Conservation (phyloP, 30 jellyfish, hydroid and myxozoan genomes). For the Turritopsis rubra region DNA sequence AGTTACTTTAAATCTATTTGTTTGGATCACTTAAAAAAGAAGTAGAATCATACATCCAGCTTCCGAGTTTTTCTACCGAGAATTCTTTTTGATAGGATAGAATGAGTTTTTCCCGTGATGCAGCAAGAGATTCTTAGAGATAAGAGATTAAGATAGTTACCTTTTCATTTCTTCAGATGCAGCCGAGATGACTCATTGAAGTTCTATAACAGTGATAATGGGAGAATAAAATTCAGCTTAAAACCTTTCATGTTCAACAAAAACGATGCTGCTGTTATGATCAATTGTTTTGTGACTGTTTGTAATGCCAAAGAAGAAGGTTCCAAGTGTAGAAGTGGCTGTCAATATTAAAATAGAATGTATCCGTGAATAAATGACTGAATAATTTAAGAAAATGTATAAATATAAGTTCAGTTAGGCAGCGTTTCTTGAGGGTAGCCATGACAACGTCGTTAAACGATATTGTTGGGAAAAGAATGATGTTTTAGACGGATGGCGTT, state of each 20-base stretch:
- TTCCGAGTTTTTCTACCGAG: not conserved
- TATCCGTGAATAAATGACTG: not conserved
- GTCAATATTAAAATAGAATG: conserved; percentile 20
- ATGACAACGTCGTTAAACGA: not conserved
- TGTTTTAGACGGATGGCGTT: too few relatives aligned
- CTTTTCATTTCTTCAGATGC: conserved; percentile 31
- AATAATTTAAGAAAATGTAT: not conserved
- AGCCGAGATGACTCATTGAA: conserved; percentile 45
- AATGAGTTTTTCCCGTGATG: not conserved
- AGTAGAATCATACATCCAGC: too few relatives aligned
- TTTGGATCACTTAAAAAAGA: too few relatives aligned
- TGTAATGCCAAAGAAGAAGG: conserved; percentile 42
- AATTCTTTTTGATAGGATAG: not conserved
- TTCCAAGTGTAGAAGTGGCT: conserved; percentile 41
- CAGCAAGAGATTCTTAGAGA: not conserved
- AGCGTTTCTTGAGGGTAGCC: too few relatives aligned
- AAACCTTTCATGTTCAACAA: conserved; percentile 57
- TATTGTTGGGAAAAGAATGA: too few relatives aligned
- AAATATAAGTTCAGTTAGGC: too few relatives aligned
- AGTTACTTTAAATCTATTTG: too few relatives aligned
- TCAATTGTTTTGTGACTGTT: conserved; percentile 57
- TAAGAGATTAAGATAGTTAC: not conserved
- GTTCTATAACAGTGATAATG: conserved; percentile 30
- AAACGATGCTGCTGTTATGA: conserved; percentile 29
- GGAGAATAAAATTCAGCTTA: conserved; percentile 44